Conservation (phyloP, 2,113 vertebrate genomes). For the Bufo bufo region DNA sequence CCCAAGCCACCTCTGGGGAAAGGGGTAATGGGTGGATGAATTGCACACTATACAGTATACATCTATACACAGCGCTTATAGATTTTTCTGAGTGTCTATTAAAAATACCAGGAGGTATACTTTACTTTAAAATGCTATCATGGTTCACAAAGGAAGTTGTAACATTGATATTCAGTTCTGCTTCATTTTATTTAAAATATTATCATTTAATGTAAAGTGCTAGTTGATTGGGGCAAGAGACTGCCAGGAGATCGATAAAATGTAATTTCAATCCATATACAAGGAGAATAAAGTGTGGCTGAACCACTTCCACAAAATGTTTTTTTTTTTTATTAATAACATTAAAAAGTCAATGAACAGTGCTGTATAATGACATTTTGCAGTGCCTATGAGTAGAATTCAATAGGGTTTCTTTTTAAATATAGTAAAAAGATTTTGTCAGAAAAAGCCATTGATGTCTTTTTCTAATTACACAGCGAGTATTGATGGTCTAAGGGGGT, state of each 20-base stretch:
- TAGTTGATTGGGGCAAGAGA: background rate
- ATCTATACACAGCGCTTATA: background rate
- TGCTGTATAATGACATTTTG: background rate
- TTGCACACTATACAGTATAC: background rate
- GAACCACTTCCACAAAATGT: background rate
- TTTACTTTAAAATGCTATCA: background rate
- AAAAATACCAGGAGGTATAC: background rate
- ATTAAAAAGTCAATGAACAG: constrained; percentile 22
- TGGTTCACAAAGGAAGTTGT: background rate
- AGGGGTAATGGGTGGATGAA: no score
- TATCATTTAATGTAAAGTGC: constrained; percentile 17
- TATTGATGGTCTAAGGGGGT: background rate
- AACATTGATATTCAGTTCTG: background rate
- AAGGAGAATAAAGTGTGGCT: background rate
- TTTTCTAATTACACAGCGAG: background rate
- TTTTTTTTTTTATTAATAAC: background rate
- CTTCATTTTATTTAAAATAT: background rate
- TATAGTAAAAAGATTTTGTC: background rate
- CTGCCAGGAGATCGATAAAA: background rate
- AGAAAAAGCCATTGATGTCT: background rate
- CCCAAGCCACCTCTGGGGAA: no score
- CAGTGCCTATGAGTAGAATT: background rate
- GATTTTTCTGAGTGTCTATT: background rate
- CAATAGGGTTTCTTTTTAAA: background rate
- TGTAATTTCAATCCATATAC: constrained; percentile 13